Conservation (phyloP, 2,113 vertebrate genomes). For the Sigmodon hispidus region DNA sequence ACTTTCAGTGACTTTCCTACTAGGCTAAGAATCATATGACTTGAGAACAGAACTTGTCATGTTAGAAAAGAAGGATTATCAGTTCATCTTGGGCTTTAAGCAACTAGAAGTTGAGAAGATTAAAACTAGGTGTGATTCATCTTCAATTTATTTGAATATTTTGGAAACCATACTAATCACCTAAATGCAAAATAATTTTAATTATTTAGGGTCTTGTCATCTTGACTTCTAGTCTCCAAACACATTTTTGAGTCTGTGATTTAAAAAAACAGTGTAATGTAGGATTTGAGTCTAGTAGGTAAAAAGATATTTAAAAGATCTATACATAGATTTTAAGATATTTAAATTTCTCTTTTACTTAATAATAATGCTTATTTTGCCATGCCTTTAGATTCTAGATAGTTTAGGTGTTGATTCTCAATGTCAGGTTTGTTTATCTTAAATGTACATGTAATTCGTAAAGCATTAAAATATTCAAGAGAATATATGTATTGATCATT, state of each 20-base stretch:
- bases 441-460: slow-evolving; percentile 50
- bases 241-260: slow-evolving; percentile 53
- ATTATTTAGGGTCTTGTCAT: slow-evolving; percentile 58
- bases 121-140: slow-evolving; percentile 44
- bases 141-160: slow-evolving; percentile 58
- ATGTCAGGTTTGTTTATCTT: slow-evolving; percentile 8
- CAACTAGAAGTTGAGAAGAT: slow-evolving; percentile 30
- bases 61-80: slow-evolving; percentile 52
- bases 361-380: slow-evolving; percentile 23
- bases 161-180: slow-evolving; percentile 32
- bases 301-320: slow-evolving; percentile 41
- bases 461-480: slow-evolving; percentile 46
- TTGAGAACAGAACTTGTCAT: slow-evolving; percentile 43
- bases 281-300: not conserved
- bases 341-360: slow-evolving; percentile 37
- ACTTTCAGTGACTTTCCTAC: slow-evolving; percentile 47
- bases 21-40: not conserved
- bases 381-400: not conserved
- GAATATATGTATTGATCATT: slow-evolving; percentile 16
- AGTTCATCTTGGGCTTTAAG: slow-evolving; percentile 45
- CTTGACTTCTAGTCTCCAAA: slow-evolving; percentile 52
- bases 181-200: slow-evolving; percentile 51
- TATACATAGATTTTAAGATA: slow-evolving; percentile 47
- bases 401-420: slow-evolving; percentile 45
- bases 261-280: slow-evolving; percentile 38